Evolutionary conservation across 1,140 invertebrate species (phyloP).

Genomic region (Cydia fagiglandana): DNA sequence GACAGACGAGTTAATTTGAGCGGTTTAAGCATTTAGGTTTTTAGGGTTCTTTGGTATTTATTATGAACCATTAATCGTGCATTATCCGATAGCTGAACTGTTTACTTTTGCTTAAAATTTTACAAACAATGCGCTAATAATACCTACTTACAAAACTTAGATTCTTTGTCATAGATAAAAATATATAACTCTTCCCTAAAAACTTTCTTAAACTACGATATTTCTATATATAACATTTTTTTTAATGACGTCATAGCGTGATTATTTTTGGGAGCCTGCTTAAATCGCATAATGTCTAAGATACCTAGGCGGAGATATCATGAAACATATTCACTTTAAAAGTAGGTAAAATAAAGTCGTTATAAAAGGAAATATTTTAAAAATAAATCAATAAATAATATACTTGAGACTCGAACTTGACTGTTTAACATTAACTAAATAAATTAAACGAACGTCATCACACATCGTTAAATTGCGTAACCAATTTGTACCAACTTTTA

Average conservation of each 20-base stretch:
- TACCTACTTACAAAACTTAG: too few species aligned
- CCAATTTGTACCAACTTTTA: constrained; percentile 19
- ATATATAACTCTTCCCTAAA: too few species aligned
- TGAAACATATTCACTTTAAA: background rate
- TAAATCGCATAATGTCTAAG: too few species aligned
- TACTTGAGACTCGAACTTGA: background rate
- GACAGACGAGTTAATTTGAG: constrained; percentile 66
- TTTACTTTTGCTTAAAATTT: background rate
- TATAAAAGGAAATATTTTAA: background rate
- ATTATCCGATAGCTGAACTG: background rate
- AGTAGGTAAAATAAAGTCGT: background rate
- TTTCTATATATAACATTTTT: too few species aligned
- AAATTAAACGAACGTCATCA: constrained; percentile 16
- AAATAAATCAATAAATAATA: background rate
- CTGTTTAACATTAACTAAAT: constrained; percentile 5
- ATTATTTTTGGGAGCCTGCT: too few species aligned
- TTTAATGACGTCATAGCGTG: too few species aligned
- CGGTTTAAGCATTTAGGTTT: constrained; percentile 46
- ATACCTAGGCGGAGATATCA: too few species aligned
- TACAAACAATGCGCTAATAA: too few species aligned
- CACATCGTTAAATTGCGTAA: constrained; percentile 4
- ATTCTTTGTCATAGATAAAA: too few species aligned
- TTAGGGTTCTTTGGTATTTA: constrained; percentile 30
- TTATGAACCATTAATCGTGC: background rate
- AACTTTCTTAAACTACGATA: too few species aligned